phyloP scores from a whole-genome alignment of 2,888 invertebrate genomes.

The Amphimallon solstitiale region DNA sequence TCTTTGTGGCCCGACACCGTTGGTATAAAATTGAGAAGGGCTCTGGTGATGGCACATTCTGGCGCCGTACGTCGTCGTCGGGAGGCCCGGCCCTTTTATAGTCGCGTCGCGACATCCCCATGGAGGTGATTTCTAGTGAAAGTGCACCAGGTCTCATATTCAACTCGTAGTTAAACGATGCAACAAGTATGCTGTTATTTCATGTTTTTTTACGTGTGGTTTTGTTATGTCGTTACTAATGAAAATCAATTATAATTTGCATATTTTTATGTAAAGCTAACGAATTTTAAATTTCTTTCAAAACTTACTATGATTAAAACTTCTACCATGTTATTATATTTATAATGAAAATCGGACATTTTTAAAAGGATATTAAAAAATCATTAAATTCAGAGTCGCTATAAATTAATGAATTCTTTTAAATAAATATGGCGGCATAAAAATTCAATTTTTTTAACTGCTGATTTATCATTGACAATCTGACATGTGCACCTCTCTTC shows the following conservation, averaged over 20 bases:
- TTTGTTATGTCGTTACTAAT: neutral
- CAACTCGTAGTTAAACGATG: neutral
- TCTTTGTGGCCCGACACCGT: slow-evolving; percentile 62
- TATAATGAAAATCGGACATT: too few species aligned
- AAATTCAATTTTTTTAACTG: too few species aligned
- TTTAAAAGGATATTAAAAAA: too few species aligned
- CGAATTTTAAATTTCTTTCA: too few species aligned
- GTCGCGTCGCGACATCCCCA: slow-evolving; percentile 51
- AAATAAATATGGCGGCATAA: too few species aligned
- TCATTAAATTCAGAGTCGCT: too few species aligned
- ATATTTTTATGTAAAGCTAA: too few species aligned
- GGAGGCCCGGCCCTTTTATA: slow-evolving; percentile 46
- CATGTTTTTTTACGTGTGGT: neutral
- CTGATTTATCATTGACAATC: too few species aligned
- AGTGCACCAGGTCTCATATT: slow-evolving; percentile 35
- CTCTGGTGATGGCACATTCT: slow-evolving; percentile 64
- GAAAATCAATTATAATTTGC: too few species aligned
- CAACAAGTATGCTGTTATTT: neutral
- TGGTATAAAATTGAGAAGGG: slow-evolving; percentile 65
- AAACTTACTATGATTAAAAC: too few species aligned
- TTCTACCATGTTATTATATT: neutral
- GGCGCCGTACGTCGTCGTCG: slow-evolving; percentile 57
- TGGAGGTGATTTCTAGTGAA: slow-evolving; percentile 37
- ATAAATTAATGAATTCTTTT: too few species aligned
- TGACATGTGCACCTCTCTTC: too few species aligned